These are phyloP conservation scores for Entomobrya multifasciata DNA, from an alignment of 2,888 invertebrate genomes.

Conservation along the genomic window DNA sequence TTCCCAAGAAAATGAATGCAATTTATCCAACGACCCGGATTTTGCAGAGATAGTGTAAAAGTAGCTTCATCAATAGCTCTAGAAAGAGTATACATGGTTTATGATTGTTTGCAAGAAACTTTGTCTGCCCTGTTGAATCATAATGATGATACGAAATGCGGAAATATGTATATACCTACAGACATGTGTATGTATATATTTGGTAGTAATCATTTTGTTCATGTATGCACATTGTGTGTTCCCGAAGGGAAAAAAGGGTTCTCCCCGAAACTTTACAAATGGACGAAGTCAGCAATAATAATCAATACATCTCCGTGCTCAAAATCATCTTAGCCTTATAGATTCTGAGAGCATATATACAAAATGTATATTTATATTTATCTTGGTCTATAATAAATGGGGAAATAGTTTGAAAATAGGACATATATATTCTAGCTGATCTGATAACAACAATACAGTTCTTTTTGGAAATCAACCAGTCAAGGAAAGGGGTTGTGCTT, in stretches of 20 bases:
- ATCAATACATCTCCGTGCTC: background rate
- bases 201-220: background rate
- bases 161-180: too few species aligned
- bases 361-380: background rate
- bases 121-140: constrained; percentile 34
- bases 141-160: constrained; percentile 12
- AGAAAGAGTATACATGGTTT: too few species aligned
- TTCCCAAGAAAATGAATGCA: background rate
- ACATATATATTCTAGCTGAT: background rate
- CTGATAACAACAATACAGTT: background rate
- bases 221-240: background rate
- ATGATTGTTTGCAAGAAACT: background rate
- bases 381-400: background rate
- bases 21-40: constrained; percentile 14
- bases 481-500: too few species aligned
- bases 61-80: background rate
- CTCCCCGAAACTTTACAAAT: background rate
- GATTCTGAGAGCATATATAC: too few species aligned
- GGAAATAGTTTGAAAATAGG: constrained; percentile 4
- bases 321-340: too few species aligned
- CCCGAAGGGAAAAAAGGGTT: too few species aligned
- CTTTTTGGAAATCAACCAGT: background rate
- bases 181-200: too few species aligned
- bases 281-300: constrained; percentile 23
- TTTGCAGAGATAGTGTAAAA: background rate